Conservation (phyloP, 2,797 vertebrate species). For the Toxotes lorentzi region DNA sequence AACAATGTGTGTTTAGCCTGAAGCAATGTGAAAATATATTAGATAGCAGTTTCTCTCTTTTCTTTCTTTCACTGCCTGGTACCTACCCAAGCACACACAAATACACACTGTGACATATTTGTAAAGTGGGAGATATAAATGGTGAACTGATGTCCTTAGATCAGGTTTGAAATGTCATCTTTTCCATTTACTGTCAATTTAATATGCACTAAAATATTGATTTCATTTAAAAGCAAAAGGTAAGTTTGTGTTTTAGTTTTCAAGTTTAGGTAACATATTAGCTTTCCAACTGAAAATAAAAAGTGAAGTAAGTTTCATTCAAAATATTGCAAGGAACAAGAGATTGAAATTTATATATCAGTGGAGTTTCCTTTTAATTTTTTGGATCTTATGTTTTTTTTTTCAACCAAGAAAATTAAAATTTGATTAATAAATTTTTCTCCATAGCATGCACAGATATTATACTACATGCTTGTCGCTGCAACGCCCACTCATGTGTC, state of each 20-base stretch:
- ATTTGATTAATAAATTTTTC: not conserved
- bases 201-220: not conserved
- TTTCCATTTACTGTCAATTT: too few relatives aligned
- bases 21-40: not conserved
- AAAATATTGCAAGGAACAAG: not conserved
- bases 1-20: slow-evolving; percentile 5
- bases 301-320: not conserved
- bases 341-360: not conserved
- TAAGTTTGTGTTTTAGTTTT: not conserved
- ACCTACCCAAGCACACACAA: not conserved
- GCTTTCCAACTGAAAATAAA: not conserved
- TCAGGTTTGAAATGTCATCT: not conserved
- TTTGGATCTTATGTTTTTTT: too few relatives aligned
- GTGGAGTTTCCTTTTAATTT: too few relatives aligned
- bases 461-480: too few relatives aligned
- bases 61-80: too few relatives aligned
- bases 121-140: not conserved
- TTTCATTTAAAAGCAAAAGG: not conserved
- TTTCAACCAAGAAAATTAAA: not conserved
- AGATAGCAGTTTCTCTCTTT: not conserved
- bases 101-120: not conserved
- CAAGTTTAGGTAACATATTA: not conserved
- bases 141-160: not conserved
- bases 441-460: not conserved
- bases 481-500: too few relatives aligned